Base-by-base conservation (phyloP, 2,113 vertebrate species). In the Silurus glanis region DNA sequence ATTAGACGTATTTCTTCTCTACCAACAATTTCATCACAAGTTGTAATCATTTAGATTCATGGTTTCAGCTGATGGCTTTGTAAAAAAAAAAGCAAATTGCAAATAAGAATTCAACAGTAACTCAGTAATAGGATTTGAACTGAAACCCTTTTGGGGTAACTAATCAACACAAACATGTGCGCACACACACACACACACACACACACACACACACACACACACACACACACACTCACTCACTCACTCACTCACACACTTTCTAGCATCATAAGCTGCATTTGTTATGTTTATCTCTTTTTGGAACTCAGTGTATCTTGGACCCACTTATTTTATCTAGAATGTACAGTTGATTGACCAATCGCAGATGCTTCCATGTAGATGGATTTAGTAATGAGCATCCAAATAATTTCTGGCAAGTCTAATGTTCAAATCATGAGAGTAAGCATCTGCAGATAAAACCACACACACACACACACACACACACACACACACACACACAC, bases 401-500 rank as follows among this genome's bases (percentile, higher is more conserved):
- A 9, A 69, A 7, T 14, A 4, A 4, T 67, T 72, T 37, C 16
- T 49, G 45, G 19, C 45, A 74, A 74, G 45, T 4, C 12, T 25
- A n/a, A 53, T 76, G 51, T 51, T n/a, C 13, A 5, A 55, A n/a
- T 55, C 23, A 7, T 56, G n/a, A 56, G n/a, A 78, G n/a, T 21
- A 23, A 55, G 7, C 17, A 51, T 21, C 21, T 71, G 72, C 4
- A 21, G 56, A 17, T 61, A 9, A 49, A 28, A 58, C 23, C 49
- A 76, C 28, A 81, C 13, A 47, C 28, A n/a, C 23, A 19, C 23
- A 25, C 17, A 1, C 12, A 17, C 51, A 28, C 75, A 56, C 51
- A 56, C 51, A 17, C 75, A 78, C 23, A 78, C 71, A 76, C 28
- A 81, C 25, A 62, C 28, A 56, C 72, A 75, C 72, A 51, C 72